Conservation (phyloP, 2,888 invertebrate genomes). For the Microctonus hyperodae region DNA sequence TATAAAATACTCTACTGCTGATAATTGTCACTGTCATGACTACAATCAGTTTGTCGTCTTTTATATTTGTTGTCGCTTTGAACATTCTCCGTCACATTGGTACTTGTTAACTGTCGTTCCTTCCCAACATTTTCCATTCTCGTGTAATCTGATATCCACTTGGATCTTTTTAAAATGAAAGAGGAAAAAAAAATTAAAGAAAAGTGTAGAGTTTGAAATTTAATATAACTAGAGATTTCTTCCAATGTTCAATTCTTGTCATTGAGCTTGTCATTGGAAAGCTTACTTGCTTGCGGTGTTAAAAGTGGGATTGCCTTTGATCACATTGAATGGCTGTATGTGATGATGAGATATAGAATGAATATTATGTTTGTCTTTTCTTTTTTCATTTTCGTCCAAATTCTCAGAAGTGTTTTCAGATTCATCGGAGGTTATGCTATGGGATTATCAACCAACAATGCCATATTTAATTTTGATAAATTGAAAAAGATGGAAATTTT, state of each 20-base stretch:
- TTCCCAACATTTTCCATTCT: neutral
- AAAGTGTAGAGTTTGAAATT: neutral
- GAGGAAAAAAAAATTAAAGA: conserved; percentile 2
- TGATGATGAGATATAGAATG: neutral
- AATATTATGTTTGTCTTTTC: neutral
- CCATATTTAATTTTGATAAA: neutral
- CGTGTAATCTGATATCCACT: neutral
- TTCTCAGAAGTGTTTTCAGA: neutral
- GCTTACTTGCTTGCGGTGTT: neutral
- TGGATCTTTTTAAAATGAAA: neutral
- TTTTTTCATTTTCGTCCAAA: neutral
- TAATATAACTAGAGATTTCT: neutral
- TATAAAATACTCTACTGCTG: neutral
- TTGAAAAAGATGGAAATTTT: neutral
- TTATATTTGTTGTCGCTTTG: conserved; percentile 34
- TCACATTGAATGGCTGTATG: neutral
- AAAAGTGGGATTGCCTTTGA: conserved; percentile 8
- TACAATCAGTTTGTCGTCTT: conserved; percentile 35
- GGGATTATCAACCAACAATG: neutral
- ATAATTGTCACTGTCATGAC: conserved; percentile 26
- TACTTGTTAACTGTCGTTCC: neutral
- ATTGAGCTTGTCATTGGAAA: neutral
- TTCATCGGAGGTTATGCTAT: neutral
- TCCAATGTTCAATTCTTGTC: neutral
- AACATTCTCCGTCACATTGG: conserved; percentile 7